Evolutionary conservation across 2,888 invertebrate species (phyloP).

Genomic region (Achlya flavicornis): DNA sequence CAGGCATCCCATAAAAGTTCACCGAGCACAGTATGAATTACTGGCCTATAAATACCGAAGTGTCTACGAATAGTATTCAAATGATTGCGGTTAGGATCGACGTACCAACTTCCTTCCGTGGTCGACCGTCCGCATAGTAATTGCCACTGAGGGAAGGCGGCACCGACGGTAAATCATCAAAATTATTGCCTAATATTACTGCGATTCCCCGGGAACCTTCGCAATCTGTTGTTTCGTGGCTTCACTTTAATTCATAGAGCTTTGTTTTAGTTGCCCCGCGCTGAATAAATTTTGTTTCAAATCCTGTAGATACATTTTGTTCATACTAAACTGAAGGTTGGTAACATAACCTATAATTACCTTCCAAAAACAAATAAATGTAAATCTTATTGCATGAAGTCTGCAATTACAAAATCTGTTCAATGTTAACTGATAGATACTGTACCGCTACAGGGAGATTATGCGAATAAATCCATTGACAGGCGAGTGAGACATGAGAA

Average conservation of each 20-base stretch:
- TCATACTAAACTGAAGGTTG: constrained; percentile 38
- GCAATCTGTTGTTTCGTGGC: constrained; percentile 71
- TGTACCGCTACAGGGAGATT: too few relatives aligned
- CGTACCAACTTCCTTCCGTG: constrained; percentile 77
- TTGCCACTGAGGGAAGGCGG: constrained; percentile 70
- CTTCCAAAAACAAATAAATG: neutral
- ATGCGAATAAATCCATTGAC: too few relatives aligned
- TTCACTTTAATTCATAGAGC: constrained; percentile 65
- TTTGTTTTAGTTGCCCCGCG: constrained; percentile 59
- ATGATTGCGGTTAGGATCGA: constrained; percentile 79
- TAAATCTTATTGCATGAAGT: neutral
- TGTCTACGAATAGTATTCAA: constrained; percentile 75
- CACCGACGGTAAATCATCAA: constrained; percentile 75
- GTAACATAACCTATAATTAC: constrained; percentile 11
- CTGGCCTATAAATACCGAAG: constrained; percentile 73
- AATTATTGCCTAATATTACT: constrained; percentile 81
- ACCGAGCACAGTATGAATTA: constrained; percentile 70
- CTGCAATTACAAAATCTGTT: neutral
- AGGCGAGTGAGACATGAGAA: too few relatives aligned
- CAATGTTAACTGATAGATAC: neutral
- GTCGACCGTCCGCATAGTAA: constrained; percentile 77
- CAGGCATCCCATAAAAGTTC: constrained; percentile 73
- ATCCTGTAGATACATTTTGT: constrained; percentile 49
- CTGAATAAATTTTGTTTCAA: constrained; percentile 60
- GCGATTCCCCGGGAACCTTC: constrained; percentile 58